Base-by-base conservation (phyloP, 2,113 vertebrate species). In the Odocoileus virginianus region DNA sequence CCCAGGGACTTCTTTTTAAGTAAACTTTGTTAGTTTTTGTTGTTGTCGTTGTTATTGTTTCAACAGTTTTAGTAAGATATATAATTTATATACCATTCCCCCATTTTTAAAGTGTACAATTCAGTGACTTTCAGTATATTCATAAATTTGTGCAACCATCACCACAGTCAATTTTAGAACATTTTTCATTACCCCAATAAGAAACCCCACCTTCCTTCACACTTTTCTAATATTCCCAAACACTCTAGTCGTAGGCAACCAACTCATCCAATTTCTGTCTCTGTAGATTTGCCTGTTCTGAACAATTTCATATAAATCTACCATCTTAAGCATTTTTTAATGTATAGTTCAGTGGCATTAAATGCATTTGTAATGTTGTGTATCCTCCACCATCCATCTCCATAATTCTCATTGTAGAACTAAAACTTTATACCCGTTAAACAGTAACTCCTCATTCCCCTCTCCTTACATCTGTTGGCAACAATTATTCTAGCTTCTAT, bases 101-200 rank as follows among this genome's bases (percentile, higher is more conserved):
- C 43, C 64, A 86, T 64, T 90, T 47, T 87, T 47, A 57, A 85
- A 93, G 16, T 88, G 36, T 91, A 19, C 30, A 87, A 2, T 82
- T 93, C 74, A 21, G 0, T 82, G 52, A 30, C 45, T 60, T 76
- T 71, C 84, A 47, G n/a, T 79, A 25, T 94, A 85, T 30, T 90
- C 27, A 36, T 47, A 33, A 19, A 82, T 87, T 81, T 87, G n/a
- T 96, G 30, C 54, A 93, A 13, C 23, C 45, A 43, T 94, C 78
- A 84, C 47, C 11, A 87, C 64, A 64, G 5, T 94, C 54, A 93
- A 21, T 84, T 91, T 97, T 82, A 87, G 71, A 94, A 92, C 60
- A 40, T 92, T 95, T 95, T 79, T 89, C 45, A 81, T 92, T 88
- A 58, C 40, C n/a, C 60, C 30, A 11, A 25, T 47, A 95, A 91